Evolutionary conservation across 2,888 invertebrate genomes (phyloP).

Genomic region (Nesidiocoris tenuis): DNA sequence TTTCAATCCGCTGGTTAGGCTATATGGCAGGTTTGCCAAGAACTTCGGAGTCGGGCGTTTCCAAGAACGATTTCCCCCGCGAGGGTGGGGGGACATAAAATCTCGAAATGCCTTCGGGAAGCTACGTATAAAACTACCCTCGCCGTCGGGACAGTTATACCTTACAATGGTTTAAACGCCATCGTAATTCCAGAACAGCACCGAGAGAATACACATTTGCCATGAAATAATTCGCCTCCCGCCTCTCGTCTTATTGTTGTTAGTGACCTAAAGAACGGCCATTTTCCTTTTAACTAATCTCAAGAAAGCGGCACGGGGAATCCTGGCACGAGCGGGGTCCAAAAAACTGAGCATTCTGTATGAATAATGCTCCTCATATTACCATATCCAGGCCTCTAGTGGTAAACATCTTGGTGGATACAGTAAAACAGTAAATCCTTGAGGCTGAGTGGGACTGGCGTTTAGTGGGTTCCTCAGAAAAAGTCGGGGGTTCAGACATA

Average conservation of each 20-base stretch:
- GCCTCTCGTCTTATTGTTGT: not conserved
- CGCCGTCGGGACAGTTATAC: not conserved
- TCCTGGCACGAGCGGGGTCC: too few species aligned
- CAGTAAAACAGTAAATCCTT: too few species aligned
- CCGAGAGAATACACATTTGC: not conserved
- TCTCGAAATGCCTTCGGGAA: not conserved
- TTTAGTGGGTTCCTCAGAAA: too few species aligned
- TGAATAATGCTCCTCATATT: too few species aligned
- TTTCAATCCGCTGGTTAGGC: not conserved
- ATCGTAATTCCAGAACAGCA: not conserved
- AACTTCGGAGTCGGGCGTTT: not conserved
- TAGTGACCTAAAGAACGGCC: not conserved
- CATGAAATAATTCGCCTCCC: not conserved
- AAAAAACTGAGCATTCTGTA: too few species aligned
- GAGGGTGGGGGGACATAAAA: not conserved
- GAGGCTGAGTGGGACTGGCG: too few species aligned
- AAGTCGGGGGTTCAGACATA: too few species aligned
- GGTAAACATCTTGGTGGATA: too few species aligned
- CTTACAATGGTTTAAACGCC: not conserved
- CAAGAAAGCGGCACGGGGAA: too few species aligned
- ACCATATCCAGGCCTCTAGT: too few species aligned
- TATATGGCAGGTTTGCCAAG: not conserved
- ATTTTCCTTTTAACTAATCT: not conserved
- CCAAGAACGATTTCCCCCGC: not conserved
- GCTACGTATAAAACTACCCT: not conserved